These are phyloP conservation scores for Buphagus erythrorhynchus DNA, from an alignment of 2,797 vertebrate species.

Conservation along the genomic window DNA sequence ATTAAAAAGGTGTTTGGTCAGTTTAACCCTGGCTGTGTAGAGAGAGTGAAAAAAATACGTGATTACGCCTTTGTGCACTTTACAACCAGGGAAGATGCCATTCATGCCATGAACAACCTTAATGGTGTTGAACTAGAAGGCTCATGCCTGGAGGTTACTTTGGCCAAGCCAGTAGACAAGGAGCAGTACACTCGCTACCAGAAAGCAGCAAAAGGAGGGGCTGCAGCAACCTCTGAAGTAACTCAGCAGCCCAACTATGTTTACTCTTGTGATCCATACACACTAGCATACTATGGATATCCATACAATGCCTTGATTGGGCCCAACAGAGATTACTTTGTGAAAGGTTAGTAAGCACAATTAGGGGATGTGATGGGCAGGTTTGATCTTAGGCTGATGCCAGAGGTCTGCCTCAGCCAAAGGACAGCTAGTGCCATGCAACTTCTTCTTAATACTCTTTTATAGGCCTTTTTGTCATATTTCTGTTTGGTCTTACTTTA, in stretches of 20 bases:
- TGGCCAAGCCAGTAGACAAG: slow-evolving; percentile 98
- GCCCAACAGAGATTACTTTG: slow-evolving; percentile 98
- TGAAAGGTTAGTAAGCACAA: slow-evolving; percentile 91
- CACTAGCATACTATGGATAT: slow-evolving; percentile 95
- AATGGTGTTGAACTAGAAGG: slow-evolving; percentile 95
- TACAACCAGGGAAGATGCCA: slow-evolving; percentile 91
- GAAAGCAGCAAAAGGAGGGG: slow-evolving; percentile 92
- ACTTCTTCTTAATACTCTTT: background rate
- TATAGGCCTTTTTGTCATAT: background rate
- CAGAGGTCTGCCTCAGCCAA: background rate
- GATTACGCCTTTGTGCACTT: slow-evolving; percentile 99
- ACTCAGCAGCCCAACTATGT: slow-evolving; percentile 88
- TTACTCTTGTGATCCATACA: slow-evolving; percentile 97
- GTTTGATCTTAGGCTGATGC: background rate
- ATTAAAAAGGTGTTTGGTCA: slow-evolving; percentile 93
- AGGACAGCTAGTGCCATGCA: background rate
- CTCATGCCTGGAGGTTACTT: slow-evolving; percentile 94
- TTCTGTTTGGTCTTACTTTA: background rate
- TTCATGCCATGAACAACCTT: slow-evolving; percentile 94
- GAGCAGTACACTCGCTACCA: slow-evolving; percentile 98
- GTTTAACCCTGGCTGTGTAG: slow-evolving; percentile 95
- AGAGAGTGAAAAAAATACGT: slow-evolving; percentile 97
- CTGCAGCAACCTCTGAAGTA: slow-evolving; percentile 70
- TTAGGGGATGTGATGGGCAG: background rate
- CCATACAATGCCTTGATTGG: slow-evolving; percentile 97